Evolutionary conservation across 2,113 vertebrate species (phyloP).

Genomic region (Thalassarche chlororhynchos): DNA sequence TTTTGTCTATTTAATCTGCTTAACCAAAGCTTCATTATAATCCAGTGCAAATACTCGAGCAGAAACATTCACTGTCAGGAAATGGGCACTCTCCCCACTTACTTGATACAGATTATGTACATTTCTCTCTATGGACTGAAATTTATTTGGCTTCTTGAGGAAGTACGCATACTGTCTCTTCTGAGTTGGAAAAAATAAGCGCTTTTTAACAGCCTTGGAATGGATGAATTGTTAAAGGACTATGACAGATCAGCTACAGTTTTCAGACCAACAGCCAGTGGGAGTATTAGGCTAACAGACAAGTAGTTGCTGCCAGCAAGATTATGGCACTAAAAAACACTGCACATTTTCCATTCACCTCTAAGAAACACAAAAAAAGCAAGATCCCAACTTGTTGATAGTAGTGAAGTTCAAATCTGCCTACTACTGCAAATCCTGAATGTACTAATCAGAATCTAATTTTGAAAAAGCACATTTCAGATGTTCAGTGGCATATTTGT

Average conservation of each 20-base stretch:
- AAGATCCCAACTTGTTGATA: neutral
- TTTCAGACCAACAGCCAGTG: neutral
- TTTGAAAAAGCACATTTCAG: neutral
- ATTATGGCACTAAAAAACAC: neutral
- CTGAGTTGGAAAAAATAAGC: neutral
- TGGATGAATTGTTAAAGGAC: neutral
- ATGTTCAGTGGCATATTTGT: neutral
- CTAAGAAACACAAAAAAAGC: neutral
- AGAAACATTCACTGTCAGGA: neutral
- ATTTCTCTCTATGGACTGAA: neutral
- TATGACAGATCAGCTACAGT: neutral
- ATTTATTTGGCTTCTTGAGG: neutral
- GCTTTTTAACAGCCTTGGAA: neutral
- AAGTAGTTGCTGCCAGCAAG: neutral
- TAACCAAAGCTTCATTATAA: conserved; percentile 65
- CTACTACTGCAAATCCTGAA: neutral
- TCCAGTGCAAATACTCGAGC: conserved; percentile 62
- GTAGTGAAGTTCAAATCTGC: neutral
- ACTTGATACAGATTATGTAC: neutral
- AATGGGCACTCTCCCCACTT: neutral
- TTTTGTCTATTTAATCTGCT: conserved; percentile 77
- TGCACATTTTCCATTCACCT: neutral
- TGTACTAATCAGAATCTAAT: neutral
- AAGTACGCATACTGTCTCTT: neutral
- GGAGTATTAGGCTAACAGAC: neutral